Conservation (phyloP, 2,888 invertebrate species). For the Drosophila bunnanda region DNA sequence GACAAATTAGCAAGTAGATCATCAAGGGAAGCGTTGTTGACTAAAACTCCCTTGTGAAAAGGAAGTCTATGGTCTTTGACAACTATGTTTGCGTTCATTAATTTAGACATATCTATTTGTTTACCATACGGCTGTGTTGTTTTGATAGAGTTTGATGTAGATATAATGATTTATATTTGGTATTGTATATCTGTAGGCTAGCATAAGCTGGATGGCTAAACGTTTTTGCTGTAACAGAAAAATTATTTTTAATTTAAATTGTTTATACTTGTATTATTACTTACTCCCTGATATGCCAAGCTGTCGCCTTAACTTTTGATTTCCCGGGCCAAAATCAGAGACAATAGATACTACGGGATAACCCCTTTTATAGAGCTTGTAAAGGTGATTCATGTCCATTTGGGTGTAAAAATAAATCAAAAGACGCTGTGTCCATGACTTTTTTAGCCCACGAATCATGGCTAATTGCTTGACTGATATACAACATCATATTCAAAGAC, state of each 20-base stretch:
- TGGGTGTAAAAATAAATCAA: background rate
- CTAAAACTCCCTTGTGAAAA: too few species aligned
- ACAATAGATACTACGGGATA: constrained; percentile 21
- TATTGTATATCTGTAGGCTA: constrained; percentile 6
- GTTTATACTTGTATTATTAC: constrained; percentile 5
- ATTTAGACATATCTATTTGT: too few species aligned
- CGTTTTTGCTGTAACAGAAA: background rate
- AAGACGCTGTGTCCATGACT: constrained; percentile 18
- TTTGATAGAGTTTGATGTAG: too few species aligned
- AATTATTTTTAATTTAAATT: constrained; percentile 11
- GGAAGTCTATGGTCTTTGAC: too few species aligned
- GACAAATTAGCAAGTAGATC: too few species aligned
- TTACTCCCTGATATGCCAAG: constrained; percentile 33
- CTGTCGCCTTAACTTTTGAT: constrained; percentile 22
- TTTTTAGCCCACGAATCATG: constrained; percentile 11
- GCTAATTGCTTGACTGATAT: constrained; percentile 21
- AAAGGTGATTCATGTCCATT: too few species aligned
- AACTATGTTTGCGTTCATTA: too few species aligned
- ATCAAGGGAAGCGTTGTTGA: too few species aligned
- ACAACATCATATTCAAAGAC: constrained; percentile 6
- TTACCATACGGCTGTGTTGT: too few species aligned
- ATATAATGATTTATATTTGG: too few species aligned
- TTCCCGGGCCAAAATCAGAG: constrained; percentile 10
- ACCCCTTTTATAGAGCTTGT: constrained; percentile 1
- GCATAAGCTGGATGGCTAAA: constrained; percentile 31